Conservation (phyloP, 64 coral and sea anemone species). For the Trachythela sp. region DNA sequence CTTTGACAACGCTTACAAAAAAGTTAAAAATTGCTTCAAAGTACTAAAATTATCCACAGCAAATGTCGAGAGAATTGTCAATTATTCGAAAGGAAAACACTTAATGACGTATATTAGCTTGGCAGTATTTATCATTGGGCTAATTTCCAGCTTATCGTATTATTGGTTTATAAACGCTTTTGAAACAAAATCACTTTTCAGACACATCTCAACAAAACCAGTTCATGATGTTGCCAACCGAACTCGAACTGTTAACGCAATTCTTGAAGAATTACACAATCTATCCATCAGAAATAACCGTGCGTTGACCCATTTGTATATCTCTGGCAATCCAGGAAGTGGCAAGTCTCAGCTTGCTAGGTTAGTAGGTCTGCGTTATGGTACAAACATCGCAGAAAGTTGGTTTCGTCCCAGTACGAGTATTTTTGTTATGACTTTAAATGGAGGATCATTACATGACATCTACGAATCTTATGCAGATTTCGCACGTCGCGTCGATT, state of each 20-base stretch:
- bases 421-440: background rate
- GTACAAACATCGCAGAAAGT: background rate
- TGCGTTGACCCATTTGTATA: background rate
- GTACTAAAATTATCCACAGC: background rate
- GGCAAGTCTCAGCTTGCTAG: background rate
- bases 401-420: background rate
- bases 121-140: too few species aligned
- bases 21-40: background rate
- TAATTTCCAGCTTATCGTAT: background rate
- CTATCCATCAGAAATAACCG: background rate
- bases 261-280: background rate
- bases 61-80: background rate
- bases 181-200: background rate
- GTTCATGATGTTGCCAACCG: background rate
- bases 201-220: background rate
- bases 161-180: background rate
- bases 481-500: background rate
- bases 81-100: too few species aligned
- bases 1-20: background rate
- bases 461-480: background rate
- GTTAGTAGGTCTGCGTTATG: background rate
- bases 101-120: too few species aligned
- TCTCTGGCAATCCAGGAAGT: background rate
- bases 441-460: background rate
- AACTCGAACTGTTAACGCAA: background rate